Conservation (phyloP, 2,797 vertebrate genomes). For the Takifugu rubripes region DNA sequence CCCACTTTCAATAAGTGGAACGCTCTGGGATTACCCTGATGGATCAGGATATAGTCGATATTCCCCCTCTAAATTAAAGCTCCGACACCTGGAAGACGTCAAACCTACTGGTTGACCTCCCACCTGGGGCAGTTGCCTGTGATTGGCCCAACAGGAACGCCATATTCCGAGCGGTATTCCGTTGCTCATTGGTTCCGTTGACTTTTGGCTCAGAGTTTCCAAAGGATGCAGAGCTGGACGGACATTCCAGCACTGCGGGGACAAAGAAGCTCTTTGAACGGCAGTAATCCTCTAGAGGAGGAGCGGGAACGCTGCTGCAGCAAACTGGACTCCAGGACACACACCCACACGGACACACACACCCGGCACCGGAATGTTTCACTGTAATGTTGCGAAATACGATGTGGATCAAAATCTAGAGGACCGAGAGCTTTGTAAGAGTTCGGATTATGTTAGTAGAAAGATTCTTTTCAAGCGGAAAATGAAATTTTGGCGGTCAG, state of each 20-base stretch:
- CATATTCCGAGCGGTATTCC: slow-evolving; percentile 54
- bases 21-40: background rate
- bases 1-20: background rate
- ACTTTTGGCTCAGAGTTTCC: slow-evolving; percentile 69
- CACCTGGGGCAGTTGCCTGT: slow-evolving; percentile 1
- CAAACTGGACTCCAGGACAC: slow-evolving; percentile 9
- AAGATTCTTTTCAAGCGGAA: no score
- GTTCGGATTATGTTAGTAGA: no score
- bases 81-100: background rate
- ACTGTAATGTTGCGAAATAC: no score
- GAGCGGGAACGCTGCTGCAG: slow-evolving; percentile 42
- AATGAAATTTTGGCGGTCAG: background rate
- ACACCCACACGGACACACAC: slow-evolving; percentile 5
- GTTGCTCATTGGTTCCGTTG: slow-evolving; percentile 67
- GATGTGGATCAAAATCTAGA: background rate
- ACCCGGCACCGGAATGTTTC: slow-evolving; percentile 1
- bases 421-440: no score
- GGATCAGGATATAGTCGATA: background rate
- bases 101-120: background rate
- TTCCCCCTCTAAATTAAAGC: background rate
- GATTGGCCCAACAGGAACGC: slow-evolving; percentile 15
- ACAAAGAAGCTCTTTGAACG: slow-evolving; percentile 74
- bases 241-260: slow-evolving; percentile 54
- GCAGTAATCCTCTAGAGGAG: slow-evolving; percentile 63
- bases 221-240: slow-evolving; percentile 56